These are phyloP conservation scores for Zosterops borbonicus DNA, from an alignment of 2,113 vertebrate species.

Conservation along the genomic window DNA sequence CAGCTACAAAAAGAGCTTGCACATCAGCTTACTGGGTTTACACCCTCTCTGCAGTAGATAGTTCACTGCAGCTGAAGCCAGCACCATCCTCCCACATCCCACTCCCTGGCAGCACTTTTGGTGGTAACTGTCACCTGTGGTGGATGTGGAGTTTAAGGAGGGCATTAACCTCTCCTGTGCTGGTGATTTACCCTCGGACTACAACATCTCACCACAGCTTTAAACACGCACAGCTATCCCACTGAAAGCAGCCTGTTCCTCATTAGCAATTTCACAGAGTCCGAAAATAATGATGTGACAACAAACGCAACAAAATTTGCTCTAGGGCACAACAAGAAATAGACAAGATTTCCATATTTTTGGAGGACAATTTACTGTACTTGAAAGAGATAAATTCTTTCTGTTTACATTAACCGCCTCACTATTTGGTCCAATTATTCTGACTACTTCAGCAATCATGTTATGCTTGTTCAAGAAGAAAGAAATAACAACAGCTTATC, in stretches of 20 bases:
- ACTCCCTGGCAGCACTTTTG: not conserved
- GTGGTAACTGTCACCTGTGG: not conserved
- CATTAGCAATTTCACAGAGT: slow-evolving; percentile 65
- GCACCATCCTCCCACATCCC: not conserved
- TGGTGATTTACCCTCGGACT: not conserved
- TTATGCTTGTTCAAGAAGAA: slow-evolving; percentile 82
- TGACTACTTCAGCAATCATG: slow-evolving; percentile 81
- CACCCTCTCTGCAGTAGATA: not conserved
- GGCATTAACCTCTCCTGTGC: not conserved
- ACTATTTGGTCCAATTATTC: slow-evolving; percentile 83
- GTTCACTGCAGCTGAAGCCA: slow-evolving; percentile 14
- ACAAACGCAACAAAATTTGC: slow-evolving; percentile 80
- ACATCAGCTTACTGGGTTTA: rapidly evolving
- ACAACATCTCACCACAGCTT: not conserved
- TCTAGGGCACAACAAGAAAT: slow-evolving; percentile 77
- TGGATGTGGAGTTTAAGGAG: not conserved
- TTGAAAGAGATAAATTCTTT: slow-evolving; percentile 77
- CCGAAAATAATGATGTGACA: slow-evolving; percentile 72
- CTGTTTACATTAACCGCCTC: slow-evolving; percentile 78
- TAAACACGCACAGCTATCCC: not conserved
- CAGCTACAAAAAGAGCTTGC: not conserved
- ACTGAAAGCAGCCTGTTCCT: slow-evolving; percentile 44
- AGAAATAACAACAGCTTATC: slow-evolving; percentile 84
- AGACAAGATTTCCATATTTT: slow-evolving; percentile 72
- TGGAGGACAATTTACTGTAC: slow-evolving; percentile 75